Evolutionary conservation across 2,888 invertebrate genomes (phyloP).

Genomic region (Caenorhabditis angaria): DNA sequence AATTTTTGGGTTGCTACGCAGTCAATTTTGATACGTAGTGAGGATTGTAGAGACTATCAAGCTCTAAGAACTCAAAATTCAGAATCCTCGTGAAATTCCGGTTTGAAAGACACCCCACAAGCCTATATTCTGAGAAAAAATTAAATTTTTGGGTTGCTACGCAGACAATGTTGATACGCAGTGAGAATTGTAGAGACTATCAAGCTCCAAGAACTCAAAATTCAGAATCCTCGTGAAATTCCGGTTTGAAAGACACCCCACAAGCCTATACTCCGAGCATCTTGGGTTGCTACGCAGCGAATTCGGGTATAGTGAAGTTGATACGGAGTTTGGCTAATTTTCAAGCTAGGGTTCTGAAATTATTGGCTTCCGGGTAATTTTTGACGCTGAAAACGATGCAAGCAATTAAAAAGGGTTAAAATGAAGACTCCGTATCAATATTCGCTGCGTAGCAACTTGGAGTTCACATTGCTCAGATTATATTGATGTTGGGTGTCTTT

Average conservation of each 20-base stretch:
- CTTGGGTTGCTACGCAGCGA: neutral
- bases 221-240: neutral
- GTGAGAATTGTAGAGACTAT: too few species aligned
- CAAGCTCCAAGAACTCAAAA: neutral
- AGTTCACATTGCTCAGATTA: neutral
- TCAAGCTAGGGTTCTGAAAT: too few species aligned
- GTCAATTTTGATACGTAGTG: neutral
- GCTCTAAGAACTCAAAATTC: too few species aligned
- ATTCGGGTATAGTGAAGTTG: neutral
- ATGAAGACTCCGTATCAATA: neutral
- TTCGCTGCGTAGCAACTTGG: neutral
- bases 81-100: neutral
- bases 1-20: neutral
- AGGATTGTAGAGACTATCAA: too few species aligned
- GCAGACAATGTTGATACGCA: neutral
- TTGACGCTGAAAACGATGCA: neutral
- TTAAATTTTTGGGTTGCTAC: neutral
- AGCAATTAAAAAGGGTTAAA: too few species aligned
- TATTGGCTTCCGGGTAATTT: neutral
- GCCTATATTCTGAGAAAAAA: neutral
- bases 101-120: neutral
- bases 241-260: neutral
- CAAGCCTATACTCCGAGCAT: neutral
- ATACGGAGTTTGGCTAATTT: neutral
- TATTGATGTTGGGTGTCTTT: neutral